Evolutionary conservation across 2,888 invertebrate species (phyloP).

Genomic region (Drosophila engyochracea): DNA sequence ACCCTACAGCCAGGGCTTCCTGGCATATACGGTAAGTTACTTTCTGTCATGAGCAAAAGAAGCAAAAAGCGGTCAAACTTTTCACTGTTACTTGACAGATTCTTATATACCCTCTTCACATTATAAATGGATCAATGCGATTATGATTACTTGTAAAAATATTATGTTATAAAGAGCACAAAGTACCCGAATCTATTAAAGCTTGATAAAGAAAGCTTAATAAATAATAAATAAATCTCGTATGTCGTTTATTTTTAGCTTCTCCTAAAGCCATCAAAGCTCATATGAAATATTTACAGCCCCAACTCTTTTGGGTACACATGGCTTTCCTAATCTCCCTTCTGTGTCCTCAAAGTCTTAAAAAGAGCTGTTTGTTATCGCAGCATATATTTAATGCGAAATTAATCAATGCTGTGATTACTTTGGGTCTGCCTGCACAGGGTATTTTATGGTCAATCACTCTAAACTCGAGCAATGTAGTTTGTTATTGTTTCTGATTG

Average conservation of each 20-base stretch:
- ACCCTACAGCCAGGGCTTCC: constrained; percentile 24
- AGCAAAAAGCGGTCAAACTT: constrained; percentile 20
- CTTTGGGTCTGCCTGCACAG: neutral
- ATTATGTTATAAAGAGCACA: neutral
- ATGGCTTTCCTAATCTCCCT: neutral
- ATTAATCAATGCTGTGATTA: neutral
- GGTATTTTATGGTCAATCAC: neutral
- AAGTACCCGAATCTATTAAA: neutral
- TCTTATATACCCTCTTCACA: neutral
- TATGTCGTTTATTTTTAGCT: neutral
- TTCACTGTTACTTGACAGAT: constrained; percentile 21
- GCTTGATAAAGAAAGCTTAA: neutral
- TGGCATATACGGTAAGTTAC: constrained; percentile 55
- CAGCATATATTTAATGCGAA: neutral
- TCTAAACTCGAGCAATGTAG: neutral
- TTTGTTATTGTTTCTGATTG: neutral
- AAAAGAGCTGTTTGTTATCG: neutral
- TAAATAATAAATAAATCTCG: neutral
- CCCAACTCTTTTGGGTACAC: neutral
- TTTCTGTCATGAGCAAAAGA: constrained; percentile 6
- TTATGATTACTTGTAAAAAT: neutral
- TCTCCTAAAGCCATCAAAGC: neutral
- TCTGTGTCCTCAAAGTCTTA: neutral
- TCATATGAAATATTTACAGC: neutral
- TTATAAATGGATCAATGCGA: neutral